Evolutionary conservation across 2,888 invertebrate genomes (phyloP), one percentile per base, ranked within the genome.

Genomic region (Pimpla rufipes): DNA sequence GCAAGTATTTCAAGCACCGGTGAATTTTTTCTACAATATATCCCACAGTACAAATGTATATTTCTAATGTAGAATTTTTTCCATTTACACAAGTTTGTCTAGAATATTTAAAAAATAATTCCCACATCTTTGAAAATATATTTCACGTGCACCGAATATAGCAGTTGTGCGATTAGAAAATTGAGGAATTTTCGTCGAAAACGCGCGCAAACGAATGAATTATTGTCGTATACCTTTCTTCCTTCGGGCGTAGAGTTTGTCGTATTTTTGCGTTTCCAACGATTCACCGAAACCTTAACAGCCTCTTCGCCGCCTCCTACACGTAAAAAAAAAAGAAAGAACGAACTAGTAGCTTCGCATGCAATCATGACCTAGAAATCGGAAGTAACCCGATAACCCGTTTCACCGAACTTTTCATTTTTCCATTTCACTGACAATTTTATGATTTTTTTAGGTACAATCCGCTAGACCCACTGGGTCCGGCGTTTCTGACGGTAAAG

Each of bases 401-500:
- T 29, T 37, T 42, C 6, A 23, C 0, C 55, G 0, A 40, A 64
- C 5, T 62, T 21, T 59, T 35, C 47, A 47, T 74, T 62, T 70
- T 47, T 77, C 79, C 47, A 86, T 37, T 78, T 82, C 70, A 88
- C 87, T 90, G 88, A 90, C 88, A 74, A 86, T 83, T 88, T 88
- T 89, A 83, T 90, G 70, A 77, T 80, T 84, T 78, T 82, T 92
- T 88, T 91, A 91, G 91, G 91, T 91, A 68, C 89, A 89, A 90
- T 87, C 88, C 88, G 64, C 87, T 88, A 84, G 91, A 91, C 79
- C 87, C 91, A 74, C 89, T 90, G 83, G 91, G 88, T 71, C 84
- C 91, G 75, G 85, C 90, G 75, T 90, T 89, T 88, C 90, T 91
- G 88, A 90, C 89, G 88, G 90, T 92, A 70, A 91, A 90, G 71